Evolutionary conservation across 2,797 vertebrate genomes (phyloP).

Genomic region (Tympanoctomys barrerae): DNA sequence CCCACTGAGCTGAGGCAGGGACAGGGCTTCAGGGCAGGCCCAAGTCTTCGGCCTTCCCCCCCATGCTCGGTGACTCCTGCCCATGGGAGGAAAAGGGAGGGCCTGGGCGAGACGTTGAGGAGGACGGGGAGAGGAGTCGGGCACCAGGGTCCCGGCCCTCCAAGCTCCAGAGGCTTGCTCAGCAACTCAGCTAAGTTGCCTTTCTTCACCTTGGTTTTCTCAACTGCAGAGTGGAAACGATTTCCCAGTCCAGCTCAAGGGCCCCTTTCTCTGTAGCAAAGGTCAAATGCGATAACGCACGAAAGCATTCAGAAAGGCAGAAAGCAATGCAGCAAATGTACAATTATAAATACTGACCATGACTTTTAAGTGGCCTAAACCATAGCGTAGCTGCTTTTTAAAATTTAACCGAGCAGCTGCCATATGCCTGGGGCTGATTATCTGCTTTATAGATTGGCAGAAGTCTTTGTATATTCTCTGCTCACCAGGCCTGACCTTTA

Average conservation of each 20-base stretch:
- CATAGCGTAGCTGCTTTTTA: not conserved
- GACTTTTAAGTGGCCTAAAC: not conserved
- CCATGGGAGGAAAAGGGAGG: not conserved
- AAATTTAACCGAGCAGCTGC: constrained; percentile 14
- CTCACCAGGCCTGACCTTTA: not conserved
- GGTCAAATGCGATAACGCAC: not conserved
- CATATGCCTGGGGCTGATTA: not conserved
- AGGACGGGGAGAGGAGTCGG: not conserved
- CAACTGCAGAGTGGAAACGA: constrained; percentile 40
- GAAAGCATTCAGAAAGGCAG: not conserved
- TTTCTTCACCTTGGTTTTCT: not conserved
- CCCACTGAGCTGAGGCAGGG: constrained; percentile 34
- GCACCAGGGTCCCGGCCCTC: not conserved
- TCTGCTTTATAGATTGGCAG: constrained; percentile 8
- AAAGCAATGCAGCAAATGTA: not conserved
- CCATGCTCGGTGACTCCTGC: not conserved
- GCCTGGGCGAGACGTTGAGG: not conserved
- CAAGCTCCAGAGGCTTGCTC: not conserved
- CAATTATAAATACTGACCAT: not conserved
- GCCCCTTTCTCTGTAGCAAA: constrained; percentile 5
- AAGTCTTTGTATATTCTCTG: not conserved
- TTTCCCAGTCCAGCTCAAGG: not conserved
- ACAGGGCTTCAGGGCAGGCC: not conserved
- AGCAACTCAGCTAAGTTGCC: not conserved
- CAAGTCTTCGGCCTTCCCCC: not conserved